A percentile compares a stretch with the other conserved stretches of the same genome.
Evolutionary conservation across 2,888 invertebrate genomes (phyloP).

Genomic region (Leucoptera coffeella): DNA sequence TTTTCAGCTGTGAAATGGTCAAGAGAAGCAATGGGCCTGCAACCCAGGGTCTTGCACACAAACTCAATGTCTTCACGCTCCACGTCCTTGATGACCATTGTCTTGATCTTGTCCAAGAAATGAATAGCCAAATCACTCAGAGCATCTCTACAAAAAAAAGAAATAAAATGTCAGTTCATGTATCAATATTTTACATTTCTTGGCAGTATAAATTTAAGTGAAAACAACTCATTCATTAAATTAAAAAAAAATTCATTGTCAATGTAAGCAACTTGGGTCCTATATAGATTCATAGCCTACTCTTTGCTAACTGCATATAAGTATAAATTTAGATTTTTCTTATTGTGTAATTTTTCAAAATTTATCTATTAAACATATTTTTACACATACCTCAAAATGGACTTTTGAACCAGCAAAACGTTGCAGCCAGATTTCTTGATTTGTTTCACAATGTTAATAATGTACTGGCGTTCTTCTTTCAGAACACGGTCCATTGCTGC

Average conservation of each 20-base stretch:
- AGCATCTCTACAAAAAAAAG: constrained; percentile 67
- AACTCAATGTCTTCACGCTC: constrained; percentile 98
- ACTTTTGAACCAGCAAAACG: constrained; percentile 85
- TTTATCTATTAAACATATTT: no score
- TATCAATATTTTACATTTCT: neutral
- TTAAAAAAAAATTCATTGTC: neutral
- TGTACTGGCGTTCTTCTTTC: constrained; percentile 95
- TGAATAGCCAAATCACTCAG: constrained; percentile 95
- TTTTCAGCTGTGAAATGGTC: constrained; percentile 95
- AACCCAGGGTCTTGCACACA: constrained; percentile 89
- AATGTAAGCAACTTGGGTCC: no score
- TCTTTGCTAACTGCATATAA: no score
- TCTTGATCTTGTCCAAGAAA: constrained; percentile 97
- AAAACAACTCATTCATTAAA: neutral
- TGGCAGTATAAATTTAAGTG: neutral
- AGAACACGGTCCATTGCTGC: constrained; percentile 99
- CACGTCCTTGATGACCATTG: constrained; percentile 95
- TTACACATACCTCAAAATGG: constrained; percentile 61
- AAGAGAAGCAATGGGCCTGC: constrained; percentile 95
- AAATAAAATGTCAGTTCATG: neutral
- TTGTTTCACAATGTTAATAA: constrained; percentile 96
- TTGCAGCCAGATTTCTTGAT: constrained; percentile 98
- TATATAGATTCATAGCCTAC: no score
- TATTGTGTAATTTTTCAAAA: no score
- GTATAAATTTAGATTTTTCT: no score